Evolutionary conservation across 1,140 invertebrate species (phyloP).

Genomic region (Drosophila sp.): DNA sequence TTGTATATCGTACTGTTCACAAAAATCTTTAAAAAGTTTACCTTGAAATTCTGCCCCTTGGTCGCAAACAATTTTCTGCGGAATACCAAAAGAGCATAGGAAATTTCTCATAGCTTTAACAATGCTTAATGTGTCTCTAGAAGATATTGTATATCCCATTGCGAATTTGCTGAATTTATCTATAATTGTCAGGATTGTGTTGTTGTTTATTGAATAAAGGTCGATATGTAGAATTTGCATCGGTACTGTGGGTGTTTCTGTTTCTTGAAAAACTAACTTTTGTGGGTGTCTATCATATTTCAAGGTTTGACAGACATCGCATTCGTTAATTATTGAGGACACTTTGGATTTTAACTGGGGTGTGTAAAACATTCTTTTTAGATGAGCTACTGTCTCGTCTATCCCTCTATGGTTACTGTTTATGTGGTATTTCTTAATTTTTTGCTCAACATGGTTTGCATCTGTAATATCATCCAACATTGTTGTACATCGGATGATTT

Average conservation of each 20-base stretch:
- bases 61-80: background rate
- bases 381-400: too few relatives aligned
- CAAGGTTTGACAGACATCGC: background rate
- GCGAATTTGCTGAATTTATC: background rate
- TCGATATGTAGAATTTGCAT: background rate
- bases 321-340: background rate
- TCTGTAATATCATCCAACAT: too few relatives aligned
- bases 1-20: background rate
- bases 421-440: too few relatives aligned
- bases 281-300: too few relatives aligned
- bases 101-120: background rate
- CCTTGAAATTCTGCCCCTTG: background rate
- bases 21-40: background rate
- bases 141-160: background rate
- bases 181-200: background rate
- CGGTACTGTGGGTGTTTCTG: background rate
- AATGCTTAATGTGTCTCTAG: background rate
- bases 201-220: background rate
- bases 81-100: background rate
- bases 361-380: too few relatives aligned
- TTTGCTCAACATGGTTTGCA: too few relatives aligned
- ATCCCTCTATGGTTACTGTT: too few relatives aligned
- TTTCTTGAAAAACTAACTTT: too few relatives aligned
- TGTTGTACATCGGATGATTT: too few relatives aligned
- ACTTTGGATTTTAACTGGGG: too few relatives aligned